Evolutionary conservation across 2,797 vertebrate species (phyloP), one percentile per base, ranked within the genome.

Genomic region (Rhynchotus rufescens): DNA sequence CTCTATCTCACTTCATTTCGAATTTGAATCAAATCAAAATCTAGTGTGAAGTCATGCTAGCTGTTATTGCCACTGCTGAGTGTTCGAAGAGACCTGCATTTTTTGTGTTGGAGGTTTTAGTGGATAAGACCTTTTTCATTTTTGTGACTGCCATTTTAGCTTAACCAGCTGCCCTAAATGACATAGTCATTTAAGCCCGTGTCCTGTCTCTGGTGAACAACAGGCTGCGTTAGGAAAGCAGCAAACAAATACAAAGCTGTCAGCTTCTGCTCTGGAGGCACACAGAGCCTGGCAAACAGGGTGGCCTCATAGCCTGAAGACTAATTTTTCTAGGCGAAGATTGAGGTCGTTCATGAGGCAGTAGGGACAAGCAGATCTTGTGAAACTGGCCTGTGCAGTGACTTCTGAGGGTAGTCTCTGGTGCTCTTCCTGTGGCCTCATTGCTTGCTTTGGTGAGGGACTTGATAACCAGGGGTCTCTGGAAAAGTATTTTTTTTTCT

Each of bases 351-450:
- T 93, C 62, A 36, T 67, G 49, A 86, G 75, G 81, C 88, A 93
- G 19, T 42, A 91, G 89, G 89, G 89, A 92, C 96, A 89, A 80
- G 19, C 62, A 56, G 84, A 80, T 69, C 69, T 92, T 84, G 78
- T 93, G 69, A 86, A 61, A 92, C 34, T 78, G 84, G 75, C 40
- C 74, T 79, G 42, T 60, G 15, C 52, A 68, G 56, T 61, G 66
- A 56, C 64, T 71, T 85, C 56, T 42, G 59, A 73, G 45, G 79
- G 32, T 45, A 10, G 84, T 57, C 89, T 57, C 67, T 54, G 12
- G 40, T 30, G 23, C 45, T 79, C 61, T 66, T 86, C 45, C 73
- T 2, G 0, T 21, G 57, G 45, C 16, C 28, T 83, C 49, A 10
- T 40, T 85, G 47, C 56, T 86, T 6, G 0, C 26, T 56, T 75